Evolutionary conservation across 1,140 invertebrate genomes (phyloP), one percentile per base, ranked within the genome.

Genomic region (Diuraphis noxia): DNA sequence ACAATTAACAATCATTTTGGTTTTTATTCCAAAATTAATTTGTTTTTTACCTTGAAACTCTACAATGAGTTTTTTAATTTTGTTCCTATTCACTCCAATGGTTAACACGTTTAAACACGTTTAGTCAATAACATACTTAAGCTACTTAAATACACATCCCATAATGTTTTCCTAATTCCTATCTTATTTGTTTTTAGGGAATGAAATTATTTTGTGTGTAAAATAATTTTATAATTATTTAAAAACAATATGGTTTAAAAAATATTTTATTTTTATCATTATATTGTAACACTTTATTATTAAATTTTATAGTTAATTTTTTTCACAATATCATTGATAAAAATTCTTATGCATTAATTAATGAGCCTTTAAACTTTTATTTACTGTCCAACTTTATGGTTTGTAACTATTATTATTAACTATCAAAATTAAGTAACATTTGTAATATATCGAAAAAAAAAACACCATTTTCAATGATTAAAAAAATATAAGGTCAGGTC

Each of bases 31-130:
- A 90, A 81, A 46, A 77, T 52, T 52, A 91, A 82, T 91, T 90
- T 79, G 34, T 63, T 86, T 79, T 88, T 77, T 34, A 77, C 40
- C 43, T 81, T 81, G 43, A 38, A 90, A 38, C 43, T 82, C 34
- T 17, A 36, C 7, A 52, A 91, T 72, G 63, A 23, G n/a, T 82
- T 81, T 91, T 36, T 91, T 49, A 82, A 38, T 91, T 91, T 91
- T 81, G 88, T 91, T 91, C 89, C 89, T 91, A 91, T 79, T 82
- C 89, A 81, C 72, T 81, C n/a, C 30, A 77, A 77, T 89, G 85
- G 85, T 87, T 52, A 87, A 56, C 43, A 87, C 49, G 38, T 56
- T 88, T 79, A 79, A 87, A 56, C 43, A 87, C 49, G 38, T 56
- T 88, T 79, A 79, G 63, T 79, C 56, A 90, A 90, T 90, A 46